Percentiles rank a stretch among this genome's conserved stretches.
phyloP scores from a whole-genome alignment of 2,113 vertebrate genomes.

The Mola mola region DNA sequence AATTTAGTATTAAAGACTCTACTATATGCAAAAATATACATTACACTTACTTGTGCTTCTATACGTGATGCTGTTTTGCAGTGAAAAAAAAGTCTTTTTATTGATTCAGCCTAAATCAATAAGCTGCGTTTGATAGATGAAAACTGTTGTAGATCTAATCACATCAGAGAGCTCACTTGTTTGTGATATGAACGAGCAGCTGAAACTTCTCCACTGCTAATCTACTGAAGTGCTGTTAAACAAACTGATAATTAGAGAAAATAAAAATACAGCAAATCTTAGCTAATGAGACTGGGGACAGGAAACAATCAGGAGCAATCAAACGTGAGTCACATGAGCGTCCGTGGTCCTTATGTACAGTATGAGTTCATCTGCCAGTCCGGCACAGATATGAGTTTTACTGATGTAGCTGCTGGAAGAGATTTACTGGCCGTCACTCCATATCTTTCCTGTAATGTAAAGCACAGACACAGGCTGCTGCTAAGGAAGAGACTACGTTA shows the following conservation, averaged over 20 bases:
- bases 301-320: slow-evolving; percentile 55
- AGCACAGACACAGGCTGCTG: not conserved
- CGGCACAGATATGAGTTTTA: slow-evolving; percentile 7
- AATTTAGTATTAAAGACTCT: no score
- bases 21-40: no score
- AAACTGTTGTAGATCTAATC: slow-evolving; percentile 7
- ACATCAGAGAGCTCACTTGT: slow-evolving; percentile 19
- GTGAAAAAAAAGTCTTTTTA: slow-evolving; percentile 44
- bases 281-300: slow-evolving; percentile 55
- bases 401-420: not conserved
- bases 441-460: not conserved
- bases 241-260: slow-evolving; percentile 57
- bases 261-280: slow-evolving; percentile 63
- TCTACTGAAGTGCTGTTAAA: no score
- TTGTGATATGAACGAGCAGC: slow-evolving; percentile 33
- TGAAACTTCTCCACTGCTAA: no score
- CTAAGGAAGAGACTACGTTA: slow-evolving; percentile 14
- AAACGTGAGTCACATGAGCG: no score
- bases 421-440: no score
- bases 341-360: no score
- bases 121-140: slow-evolving; percentile 36
- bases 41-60: no score
- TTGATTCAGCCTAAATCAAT: slow-evolving; percentile 34
- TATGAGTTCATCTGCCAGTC: no score
- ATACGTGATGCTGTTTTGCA: no score